Conservation (phyloP, 2,888 invertebrate genomes). For the Morpho achilles region DNA sequence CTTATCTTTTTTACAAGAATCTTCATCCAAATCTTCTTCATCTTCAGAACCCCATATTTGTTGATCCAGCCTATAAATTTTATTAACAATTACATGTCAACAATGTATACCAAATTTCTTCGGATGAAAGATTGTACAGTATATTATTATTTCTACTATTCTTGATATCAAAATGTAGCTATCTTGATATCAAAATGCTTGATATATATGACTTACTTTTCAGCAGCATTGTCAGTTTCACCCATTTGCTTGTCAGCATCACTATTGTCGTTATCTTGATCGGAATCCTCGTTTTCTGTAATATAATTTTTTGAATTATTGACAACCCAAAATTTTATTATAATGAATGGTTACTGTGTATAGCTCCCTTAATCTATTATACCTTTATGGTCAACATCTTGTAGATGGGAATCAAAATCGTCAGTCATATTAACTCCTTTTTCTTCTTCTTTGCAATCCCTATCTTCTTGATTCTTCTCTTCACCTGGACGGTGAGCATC, state of each 20-base stretch:
- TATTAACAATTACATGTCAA: background rate
- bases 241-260: constrained; percentile 98
- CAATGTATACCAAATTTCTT: too few species aligned
- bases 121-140: too few species aligned
- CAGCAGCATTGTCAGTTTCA: constrained; percentile 92
- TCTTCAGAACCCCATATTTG: constrained; percentile 93
- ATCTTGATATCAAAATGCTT: too few species aligned
- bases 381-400: constrained; percentile 86
- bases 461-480: constrained; percentile 86
- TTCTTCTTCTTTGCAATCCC: constrained; percentile 92
- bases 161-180: too few species aligned
- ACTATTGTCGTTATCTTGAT: constrained; percentile 84
- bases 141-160: too few species aligned
- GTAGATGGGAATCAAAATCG: constrained; percentile 93
- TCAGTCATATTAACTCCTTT: constrained; percentile 97
- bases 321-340: too few species aligned
- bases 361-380: constrained; percentile 7
- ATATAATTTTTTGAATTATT: constrained; percentile 3
- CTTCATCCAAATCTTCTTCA: constrained; percentile 82
- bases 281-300: constrained; percentile 78
- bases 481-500: constrained; percentile 90
- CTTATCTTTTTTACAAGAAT: constrained; percentile 76
- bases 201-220: constrained; percentile 72
- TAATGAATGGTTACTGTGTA: too few species aligned
- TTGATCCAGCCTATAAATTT: constrained; percentile 78